Conservation (phyloP, 2,888 invertebrate genomes). For the Drosophila setosimentum region DNA sequence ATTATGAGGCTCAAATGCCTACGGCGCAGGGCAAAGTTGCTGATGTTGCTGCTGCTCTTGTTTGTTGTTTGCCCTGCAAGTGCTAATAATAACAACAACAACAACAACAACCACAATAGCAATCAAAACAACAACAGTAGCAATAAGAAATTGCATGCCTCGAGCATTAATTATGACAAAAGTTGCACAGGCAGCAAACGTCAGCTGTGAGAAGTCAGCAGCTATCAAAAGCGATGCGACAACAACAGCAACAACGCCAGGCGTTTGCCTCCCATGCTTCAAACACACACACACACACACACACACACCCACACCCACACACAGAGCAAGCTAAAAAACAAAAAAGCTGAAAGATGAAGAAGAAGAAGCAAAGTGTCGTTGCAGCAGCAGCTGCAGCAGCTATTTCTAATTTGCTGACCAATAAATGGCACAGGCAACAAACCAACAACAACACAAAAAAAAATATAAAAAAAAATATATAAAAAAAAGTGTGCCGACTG, state of each 20-base stretch:
- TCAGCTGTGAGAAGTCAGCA: constrained; percentile 25
- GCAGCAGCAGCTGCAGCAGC: constrained; percentile 25
- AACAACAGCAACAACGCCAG: constrained; percentile 13
- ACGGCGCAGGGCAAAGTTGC: constrained; percentile 52
- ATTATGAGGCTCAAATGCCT: constrained; percentile 69
- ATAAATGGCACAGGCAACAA: constrained; percentile 37
- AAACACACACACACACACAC: constrained; percentile 48
- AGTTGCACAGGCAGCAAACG: constrained; percentile 55
- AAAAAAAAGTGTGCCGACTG: constrained; percentile 19
- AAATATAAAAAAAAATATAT: no score
- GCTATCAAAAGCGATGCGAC: constrained; percentile 24
- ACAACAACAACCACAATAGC: not conserved
- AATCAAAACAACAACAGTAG: not conserved
- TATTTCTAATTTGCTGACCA: constrained; percentile 69
- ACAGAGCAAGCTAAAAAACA: not conserved
- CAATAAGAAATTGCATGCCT: constrained; percentile 58
- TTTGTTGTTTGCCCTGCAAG: constrained; percentile 34
- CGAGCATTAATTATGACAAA: constrained; percentile 72
- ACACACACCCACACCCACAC: not conserved
- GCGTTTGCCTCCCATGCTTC: constrained; percentile 38
- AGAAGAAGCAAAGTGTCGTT: constrained; percentile 50
- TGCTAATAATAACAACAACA: constrained; percentile 58
- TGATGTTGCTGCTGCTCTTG: constrained; percentile 7
- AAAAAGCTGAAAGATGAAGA: constrained; percentile 6
- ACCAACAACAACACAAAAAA: not conserved